phyloP scores from a whole-genome alignment of 1,140 invertebrate genomes.

The Monomorium pharaonis region DNA sequence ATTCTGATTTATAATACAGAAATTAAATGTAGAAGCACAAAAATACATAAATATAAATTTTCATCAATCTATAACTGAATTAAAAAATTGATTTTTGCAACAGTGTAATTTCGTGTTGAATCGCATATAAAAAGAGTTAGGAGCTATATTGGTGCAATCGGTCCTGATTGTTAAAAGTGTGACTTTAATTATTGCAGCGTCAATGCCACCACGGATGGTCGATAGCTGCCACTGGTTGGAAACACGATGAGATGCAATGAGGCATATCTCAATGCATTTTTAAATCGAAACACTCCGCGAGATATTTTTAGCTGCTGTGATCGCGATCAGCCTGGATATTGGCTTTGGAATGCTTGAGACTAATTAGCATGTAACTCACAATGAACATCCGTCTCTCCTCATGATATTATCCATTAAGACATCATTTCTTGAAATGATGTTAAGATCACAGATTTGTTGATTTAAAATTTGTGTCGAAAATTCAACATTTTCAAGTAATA shows the following conservation, averaged over 20 bases:
- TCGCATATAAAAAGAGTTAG: too few relatives aligned
- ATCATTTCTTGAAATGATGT: too few relatives aligned
- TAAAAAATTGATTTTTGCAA: too few relatives aligned
- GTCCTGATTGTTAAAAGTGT: background rate
- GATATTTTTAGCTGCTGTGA: constrained; percentile 37
- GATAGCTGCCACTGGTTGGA: background rate
- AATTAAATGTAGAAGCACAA: too few relatives aligned
- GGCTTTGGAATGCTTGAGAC: background rate
- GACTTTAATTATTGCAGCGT: background rate
- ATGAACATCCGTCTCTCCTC: background rate
- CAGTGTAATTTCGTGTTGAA: too few relatives aligned
- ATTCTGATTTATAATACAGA: too few relatives aligned
- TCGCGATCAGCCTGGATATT: background rate
- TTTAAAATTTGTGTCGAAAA: too few relatives aligned
- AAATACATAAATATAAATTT: too few relatives aligned
- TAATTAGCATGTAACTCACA: background rate
- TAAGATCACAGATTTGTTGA: too few relatives aligned
- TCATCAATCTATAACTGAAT: too few relatives aligned
- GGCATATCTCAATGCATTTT: constrained; percentile 27
- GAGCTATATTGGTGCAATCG: too few relatives aligned
- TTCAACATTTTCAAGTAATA: too few relatives aligned
- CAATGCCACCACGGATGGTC: background rate
- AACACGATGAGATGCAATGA: background rate
- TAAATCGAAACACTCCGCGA: constrained; percentile 19
- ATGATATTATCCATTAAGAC: background rate